Conservation (phyloP, 2,113 vertebrate genomes). For the Paedocypris sp. region DNA sequence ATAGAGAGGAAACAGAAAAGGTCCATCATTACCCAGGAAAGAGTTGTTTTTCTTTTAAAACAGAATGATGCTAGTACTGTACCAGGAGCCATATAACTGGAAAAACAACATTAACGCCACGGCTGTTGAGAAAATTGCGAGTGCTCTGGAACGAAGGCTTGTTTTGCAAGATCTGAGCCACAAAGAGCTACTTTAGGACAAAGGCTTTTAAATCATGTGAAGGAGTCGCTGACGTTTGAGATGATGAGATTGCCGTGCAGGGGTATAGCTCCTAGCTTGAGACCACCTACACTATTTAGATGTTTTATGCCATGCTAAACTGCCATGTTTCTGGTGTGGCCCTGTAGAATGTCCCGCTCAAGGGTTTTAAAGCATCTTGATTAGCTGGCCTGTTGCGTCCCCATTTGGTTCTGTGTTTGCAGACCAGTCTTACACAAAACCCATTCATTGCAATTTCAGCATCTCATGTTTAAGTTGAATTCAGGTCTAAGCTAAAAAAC, state of each 20-base stretch:
- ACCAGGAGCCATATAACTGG: not conserved
- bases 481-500: too few species aligned
- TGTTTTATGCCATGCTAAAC: slow-evolving; percentile 16
- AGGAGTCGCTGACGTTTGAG: slow-evolving; percentile 26
- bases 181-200: slow-evolving; percentile 26
- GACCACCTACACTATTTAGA: not conserved
- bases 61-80: not conserved
- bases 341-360: not conserved
- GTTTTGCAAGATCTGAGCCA: not conserved
- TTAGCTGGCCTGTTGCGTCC: too few species aligned
- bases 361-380: too few species aligned
- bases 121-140: slow-evolving; percentile 22
- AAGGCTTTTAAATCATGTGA: slow-evolving; percentile 27
- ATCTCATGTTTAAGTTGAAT: too few species aligned
- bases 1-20: slow-evolving; percentile 33
- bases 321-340: slow-evolving; percentile 10
- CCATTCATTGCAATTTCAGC: too few species aligned
- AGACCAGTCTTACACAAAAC: too few species aligned
- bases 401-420: too few species aligned
- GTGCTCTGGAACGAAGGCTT: slow-evolving; percentile 3
- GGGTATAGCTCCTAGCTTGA: not conserved
- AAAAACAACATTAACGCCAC: slow-evolving; percentile 15
- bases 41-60: too few species aligned
- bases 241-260: slow-evolving; percentile 8
- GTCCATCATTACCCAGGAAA: slow-evolving; percentile 5